Percentiles rank a stretch among this genome's conserved stretches.
Evolutionary conservation across 2,888 invertebrate species (phyloP).

Genomic region (Pristionchus mayeri): DNA sequence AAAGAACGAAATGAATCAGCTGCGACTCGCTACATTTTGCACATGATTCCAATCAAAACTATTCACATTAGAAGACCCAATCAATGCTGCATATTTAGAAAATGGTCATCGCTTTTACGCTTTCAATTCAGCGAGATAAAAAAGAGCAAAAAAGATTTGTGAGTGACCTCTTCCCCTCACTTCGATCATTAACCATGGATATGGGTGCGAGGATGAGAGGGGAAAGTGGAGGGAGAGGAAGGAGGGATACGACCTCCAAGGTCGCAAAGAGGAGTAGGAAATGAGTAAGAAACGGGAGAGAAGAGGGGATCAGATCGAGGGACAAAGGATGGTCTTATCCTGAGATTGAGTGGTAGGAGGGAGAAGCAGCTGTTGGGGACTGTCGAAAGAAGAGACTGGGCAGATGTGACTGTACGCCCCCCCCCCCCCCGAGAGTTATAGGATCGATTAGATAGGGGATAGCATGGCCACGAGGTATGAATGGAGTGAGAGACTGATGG

Average conservation of each 20-base stretch:
- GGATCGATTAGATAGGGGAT: background rate
- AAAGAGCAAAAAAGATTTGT: background rate
- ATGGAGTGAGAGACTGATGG: background rate
- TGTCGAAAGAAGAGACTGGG: background rate
- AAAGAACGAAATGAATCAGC: conserved; percentile 1
- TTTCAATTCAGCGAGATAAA: background rate
- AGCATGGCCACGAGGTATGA: background rate
- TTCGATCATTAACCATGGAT: background rate
- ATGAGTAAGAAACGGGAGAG: conserved; percentile 6
- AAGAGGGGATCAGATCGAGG: background rate
- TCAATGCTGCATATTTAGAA: too few relatives aligned
- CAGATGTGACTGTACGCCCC: conserved; percentile 34
- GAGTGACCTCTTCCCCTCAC: background rate
- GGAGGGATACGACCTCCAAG: conserved; percentile 26
- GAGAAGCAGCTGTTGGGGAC: background rate
- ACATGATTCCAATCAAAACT: background rate
- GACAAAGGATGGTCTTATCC: conserved; percentile 16
- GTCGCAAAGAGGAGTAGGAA: conserved; percentile 8
- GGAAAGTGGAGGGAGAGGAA: conserved; percentile 16
- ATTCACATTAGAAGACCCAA: background rate
- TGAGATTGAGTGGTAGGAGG: background rate
- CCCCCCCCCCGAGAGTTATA: background rate
- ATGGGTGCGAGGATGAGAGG: conserved; percentile 11
- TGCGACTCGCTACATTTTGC: background rate
- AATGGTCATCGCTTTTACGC: too few relatives aligned